phyloP scores from a whole-genome alignment of 1,140 invertebrate species.

The Triops cancriformis region DNA sequence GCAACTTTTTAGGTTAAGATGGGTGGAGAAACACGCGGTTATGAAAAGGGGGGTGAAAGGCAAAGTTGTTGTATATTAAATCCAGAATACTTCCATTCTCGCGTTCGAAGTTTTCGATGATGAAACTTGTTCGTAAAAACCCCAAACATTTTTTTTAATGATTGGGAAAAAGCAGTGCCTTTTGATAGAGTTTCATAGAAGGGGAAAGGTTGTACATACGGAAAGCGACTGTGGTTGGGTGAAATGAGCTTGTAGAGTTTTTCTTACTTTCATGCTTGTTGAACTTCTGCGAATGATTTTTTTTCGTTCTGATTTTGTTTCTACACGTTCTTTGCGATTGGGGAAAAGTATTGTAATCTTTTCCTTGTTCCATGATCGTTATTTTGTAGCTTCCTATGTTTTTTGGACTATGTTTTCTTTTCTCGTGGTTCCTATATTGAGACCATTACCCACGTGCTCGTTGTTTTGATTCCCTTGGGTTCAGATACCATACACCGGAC shows the following conservation, averaged over 20 bases:
- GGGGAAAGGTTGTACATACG: neutral
- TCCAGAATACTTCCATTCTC: neutral
- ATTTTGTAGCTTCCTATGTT: slow-evolving; percentile 2
- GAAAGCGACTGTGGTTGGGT: slow-evolving; percentile 31
- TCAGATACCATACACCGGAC: no score
- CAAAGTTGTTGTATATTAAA: slow-evolving; percentile 21
- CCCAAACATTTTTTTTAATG: neutral
- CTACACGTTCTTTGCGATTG: neutral
- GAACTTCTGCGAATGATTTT: neutral
- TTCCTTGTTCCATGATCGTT: neutral
- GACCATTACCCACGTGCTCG: neutral
- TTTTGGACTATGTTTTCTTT: no score
- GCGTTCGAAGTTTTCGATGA: neutral
- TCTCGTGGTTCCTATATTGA: neutral
- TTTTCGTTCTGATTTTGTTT: neutral
- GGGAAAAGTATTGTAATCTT: slow-evolving; percentile 10
- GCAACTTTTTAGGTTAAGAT: neutral
- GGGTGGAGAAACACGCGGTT: no score
- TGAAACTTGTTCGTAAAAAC: neutral
- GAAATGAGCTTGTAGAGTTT: slow-evolving; percentile 27
- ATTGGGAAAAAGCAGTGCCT: neutral
- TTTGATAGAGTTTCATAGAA: neutral
- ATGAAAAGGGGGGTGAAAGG: slow-evolving; percentile 26
- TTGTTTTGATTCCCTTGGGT: neutral
- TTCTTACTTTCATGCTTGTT: slow-evolving; percentile 21